phyloP scores from a whole-genome alignment of 2,888 invertebrate species.

The Scaptodrosophila latifasciaeformis region DNA sequence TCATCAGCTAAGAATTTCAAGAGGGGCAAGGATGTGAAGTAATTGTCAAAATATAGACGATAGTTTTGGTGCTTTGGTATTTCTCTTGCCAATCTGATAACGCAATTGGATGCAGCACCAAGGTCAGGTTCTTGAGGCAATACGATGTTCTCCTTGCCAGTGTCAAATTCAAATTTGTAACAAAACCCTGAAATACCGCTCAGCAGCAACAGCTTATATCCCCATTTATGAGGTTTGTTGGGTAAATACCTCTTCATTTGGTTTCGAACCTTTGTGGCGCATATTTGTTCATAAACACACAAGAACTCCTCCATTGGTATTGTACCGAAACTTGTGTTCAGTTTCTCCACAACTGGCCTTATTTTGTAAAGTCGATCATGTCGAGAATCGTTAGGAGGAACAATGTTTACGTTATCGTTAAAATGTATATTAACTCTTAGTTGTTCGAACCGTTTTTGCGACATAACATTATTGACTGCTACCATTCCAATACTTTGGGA shows the following conservation, averaged over 20 bases:
- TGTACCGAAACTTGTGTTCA: conserved; percentile 17
- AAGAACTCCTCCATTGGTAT: conserved; percentile 26
- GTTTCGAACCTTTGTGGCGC: conserved; percentile 24
- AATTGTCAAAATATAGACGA: no score
- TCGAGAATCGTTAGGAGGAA: conserved; percentile 10
- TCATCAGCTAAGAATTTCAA: conserved; percentile 2
- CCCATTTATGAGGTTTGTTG: no score
- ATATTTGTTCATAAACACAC: conserved; percentile 31
- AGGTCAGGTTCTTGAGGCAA: no score
- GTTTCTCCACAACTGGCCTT: conserved; percentile 19
- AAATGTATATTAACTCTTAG: conserved; percentile 9
- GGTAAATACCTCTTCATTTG: conserved; percentile 37
- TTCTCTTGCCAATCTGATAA: no score
- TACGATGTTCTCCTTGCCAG: no score
- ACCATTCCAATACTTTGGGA: conserved; percentile 3
- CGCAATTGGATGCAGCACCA: no score
- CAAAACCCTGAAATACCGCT: conserved; percentile 39
- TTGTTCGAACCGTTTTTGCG: conserved; percentile 15
- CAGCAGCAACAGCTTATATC: conserved; percentile 37
- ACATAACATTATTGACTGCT: conserved; percentile 3
- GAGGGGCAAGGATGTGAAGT: no score
- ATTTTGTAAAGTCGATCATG: conserved; percentile 29
- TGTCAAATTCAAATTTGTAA: no score
- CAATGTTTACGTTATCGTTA: conserved; percentile 3
- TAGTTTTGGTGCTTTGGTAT: no score